phyloP scores from a whole-genome alignment of 1,140 invertebrate species.

The Eurosta solidaginis region DNA sequence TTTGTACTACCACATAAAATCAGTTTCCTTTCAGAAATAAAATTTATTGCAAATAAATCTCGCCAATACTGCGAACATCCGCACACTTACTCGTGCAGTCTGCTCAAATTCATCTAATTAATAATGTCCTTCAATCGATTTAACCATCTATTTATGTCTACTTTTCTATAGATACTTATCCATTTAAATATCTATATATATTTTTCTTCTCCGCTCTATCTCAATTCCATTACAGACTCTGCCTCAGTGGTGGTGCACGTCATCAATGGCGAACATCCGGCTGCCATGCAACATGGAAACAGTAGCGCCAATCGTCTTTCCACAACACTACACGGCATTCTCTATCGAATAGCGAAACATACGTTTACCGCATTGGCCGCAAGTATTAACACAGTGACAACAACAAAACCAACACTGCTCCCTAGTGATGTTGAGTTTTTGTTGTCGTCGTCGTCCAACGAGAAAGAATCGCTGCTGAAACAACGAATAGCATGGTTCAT shows the following conservation, averaged over 20 bases:
- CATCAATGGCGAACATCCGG: constrained; percentile 72
- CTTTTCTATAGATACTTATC: neutral
- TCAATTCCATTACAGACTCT: constrained; percentile 65
- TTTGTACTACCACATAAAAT: no score
- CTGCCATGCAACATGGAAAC: constrained; percentile 73
- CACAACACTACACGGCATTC: neutral
- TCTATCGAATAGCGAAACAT: neutral
- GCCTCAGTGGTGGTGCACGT: constrained; percentile 71
- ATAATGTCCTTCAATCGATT: neutral
- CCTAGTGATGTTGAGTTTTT: no score
- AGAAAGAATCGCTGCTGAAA: no score
- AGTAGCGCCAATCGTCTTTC: constrained; percentile 50
- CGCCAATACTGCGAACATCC: no score
- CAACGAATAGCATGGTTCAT: neutral
- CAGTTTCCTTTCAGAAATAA: no score
- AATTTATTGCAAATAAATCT: neutral
- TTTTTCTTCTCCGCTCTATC: neutral
- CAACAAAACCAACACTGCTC: neutral
- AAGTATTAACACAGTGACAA: neutral
- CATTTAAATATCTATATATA: neutral
- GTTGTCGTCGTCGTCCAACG: no score
- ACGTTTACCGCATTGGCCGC: neutral
- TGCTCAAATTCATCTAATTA: neutral
- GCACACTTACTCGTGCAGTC: no score
- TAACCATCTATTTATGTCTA: neutral